Base-by-base conservation (phyloP, 2,113 vertebrate genomes). In the Stegastes partitus region DNA sequence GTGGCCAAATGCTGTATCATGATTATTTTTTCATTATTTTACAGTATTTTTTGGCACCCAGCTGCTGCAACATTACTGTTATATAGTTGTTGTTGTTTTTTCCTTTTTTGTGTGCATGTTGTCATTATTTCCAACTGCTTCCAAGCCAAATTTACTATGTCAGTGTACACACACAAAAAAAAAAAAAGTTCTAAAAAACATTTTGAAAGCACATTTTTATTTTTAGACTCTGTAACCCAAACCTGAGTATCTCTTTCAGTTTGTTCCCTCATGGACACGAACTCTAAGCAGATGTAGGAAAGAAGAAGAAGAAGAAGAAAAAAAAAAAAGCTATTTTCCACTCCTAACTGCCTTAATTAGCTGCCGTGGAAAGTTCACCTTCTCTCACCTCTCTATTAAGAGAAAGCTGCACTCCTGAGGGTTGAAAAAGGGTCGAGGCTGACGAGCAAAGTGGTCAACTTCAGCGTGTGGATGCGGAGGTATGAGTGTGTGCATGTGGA, bases 331-430 rank as follows among this genome's bases (percentile, higher is more conserved):
- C n/a, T 61, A 47, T 67, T 87, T 77, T 49, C 11, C 51, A 15
- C 49, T 59, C 42, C 23, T 37, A 56, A 77, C 67, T n/a, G 39
- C 45, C 68, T 77, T 83, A 75, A 89, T 87, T 81, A 86, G 37
- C 61, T 42, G 6, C 62, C 62, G 66, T 55, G 37, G 51, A 90
- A 70, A 79, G 58, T 70, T 87, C 18, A 50, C 57, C 55, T 74
- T 68, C 45, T 51, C 59, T 26, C 42, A 21, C 31, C 16, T 72
- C 76, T 51, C 34, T 54, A 45, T 77, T 50, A 56, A 42, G 49
- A 59, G 47, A 19, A 80, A 18, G 42, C 59, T 18, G 49, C 22
- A 42, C 61, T 39, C 42, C 25, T 3, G 42, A 50, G 83, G 67
- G 65, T 37, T 67, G 5, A 34, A 44, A 59, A 74, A 79, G 51